These are phyloP conservation scores for Drosophila kurseongensis DNA, from an alignment of 1,140 invertebrate genomes.

Conservation along the genomic window DNA sequence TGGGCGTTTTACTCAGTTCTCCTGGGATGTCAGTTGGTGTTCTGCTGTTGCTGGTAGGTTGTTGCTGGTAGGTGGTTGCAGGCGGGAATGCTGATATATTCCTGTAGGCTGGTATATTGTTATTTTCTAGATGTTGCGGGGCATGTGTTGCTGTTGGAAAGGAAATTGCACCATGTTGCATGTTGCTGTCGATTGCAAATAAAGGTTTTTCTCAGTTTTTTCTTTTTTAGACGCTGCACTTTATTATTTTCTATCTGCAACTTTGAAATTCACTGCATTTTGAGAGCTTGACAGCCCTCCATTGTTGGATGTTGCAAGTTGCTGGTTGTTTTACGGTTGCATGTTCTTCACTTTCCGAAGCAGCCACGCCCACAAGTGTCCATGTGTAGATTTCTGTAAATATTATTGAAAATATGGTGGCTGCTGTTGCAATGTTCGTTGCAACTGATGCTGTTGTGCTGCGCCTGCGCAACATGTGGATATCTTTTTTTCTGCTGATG, in stretches of 20 bases:
- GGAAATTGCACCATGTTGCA: not conserved
- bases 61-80: conserved; percentile 1
- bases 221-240: not conserved
- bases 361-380: conserved; percentile 78
- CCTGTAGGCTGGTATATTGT: no score
- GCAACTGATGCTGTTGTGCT: conserved; percentile 58
- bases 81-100: not conserved
- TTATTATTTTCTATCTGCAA: not conserved
- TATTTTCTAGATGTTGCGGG: not conserved
- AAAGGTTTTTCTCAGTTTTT: not conserved
- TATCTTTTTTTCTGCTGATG: conserved; percentile 36
- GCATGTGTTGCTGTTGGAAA: no score
- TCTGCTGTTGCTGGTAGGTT: not conserved
- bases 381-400: conserved; percentile 77
- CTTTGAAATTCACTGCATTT: not conserved
- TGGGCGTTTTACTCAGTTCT: conserved; percentile 9
- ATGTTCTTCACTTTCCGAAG: conserved; percentile 50
- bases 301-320: conserved; percentile 25
- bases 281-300: conserved; percentile 14
- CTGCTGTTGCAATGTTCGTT: conserved; percentile 41
- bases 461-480: conserved; percentile 75
- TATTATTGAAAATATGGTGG: conserved; percentile 55
- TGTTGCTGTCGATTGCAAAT: not conserved
- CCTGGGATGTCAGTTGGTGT: conserved; percentile 3
- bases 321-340: not conserved